Evolutionary conservation across 2,797 vertebrate species (phyloP).

Genomic region (Pipistrellus pygmaeus): DNA sequence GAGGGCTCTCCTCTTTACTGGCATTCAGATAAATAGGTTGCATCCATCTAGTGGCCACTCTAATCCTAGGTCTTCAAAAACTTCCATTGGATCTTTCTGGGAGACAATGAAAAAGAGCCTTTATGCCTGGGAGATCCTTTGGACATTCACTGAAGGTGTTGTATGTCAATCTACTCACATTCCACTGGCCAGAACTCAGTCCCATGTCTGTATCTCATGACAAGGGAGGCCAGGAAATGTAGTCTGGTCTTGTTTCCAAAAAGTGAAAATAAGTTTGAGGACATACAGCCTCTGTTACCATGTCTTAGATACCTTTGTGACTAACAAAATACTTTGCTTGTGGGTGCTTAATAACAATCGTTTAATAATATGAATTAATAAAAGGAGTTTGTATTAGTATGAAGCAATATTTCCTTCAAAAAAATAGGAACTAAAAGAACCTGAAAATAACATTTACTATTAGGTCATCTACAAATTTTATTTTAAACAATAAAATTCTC

Average conservation of each 20-base stretch:
- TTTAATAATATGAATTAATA: slow-evolving; percentile 16
- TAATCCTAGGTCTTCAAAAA: neutral
- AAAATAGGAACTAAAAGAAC: neutral
- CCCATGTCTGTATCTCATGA: neutral
- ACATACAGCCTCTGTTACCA: neutral
- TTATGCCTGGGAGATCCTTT: neutral
- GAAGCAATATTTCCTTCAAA: neutral
- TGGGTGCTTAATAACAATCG: neutral
- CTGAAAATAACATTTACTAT: slow-evolving; percentile 42
- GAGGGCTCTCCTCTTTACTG: neutral
- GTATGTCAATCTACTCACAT: neutral
- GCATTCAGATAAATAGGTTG: neutral
- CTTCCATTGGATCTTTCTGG: neutral
- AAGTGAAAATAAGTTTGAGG: neutral
- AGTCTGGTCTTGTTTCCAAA: neutral
- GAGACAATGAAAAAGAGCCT: neutral
- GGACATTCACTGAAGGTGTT: neutral
- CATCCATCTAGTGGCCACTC: neutral
- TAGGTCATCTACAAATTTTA: slow-evolving; percentile 39
- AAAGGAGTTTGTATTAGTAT: neutral
- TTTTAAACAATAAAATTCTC: neutral
- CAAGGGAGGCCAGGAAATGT: neutral
- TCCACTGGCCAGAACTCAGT: neutral
- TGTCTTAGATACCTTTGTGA: neutral
- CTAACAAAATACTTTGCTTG: neutral